Percentiles rank a stretch among this genome's conserved stretches.
These are phyloP conservation scores for Acleris sparsana DNA, from an alignment of 2,888 invertebrate genomes.

Conservation along the genomic window DNA sequence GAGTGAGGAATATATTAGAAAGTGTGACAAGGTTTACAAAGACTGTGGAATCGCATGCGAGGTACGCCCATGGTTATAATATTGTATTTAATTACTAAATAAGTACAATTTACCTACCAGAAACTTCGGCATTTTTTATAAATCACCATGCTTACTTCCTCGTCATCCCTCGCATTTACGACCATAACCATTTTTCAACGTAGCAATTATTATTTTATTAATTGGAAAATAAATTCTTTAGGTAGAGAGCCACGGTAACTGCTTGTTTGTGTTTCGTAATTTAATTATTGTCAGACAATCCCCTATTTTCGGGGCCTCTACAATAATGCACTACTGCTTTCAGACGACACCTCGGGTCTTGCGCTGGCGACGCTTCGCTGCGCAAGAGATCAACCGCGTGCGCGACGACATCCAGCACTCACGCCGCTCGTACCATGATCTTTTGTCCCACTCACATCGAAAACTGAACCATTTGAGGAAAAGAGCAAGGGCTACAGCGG, in stretches of 20 bases:
- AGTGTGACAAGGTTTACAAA: constrained; percentile 56
- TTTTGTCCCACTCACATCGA: constrained; percentile 62
- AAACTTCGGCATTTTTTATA: too few relatives aligned
- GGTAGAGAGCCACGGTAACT: too few relatives aligned
- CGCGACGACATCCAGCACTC: constrained; percentile 66
- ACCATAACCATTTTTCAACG: too few relatives aligned
- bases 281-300: neutral
- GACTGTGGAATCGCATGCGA: constrained; percentile 64
- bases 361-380: constrained; percentile 69
- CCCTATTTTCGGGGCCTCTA: too few relatives aligned
- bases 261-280: too few relatives aligned
- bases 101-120: neutral
- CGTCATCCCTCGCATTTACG: too few relatives aligned
- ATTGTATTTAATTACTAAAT: neutral
- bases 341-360: constrained; percentile 61
- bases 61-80: constrained; percentile 48
- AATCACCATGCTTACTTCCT: too few relatives aligned
- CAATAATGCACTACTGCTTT: neutral
- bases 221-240: too few relatives aligned
- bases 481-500: constrained; percentile 48
- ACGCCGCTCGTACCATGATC: constrained; percentile 62
- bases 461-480: constrained; percentile 61
- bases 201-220: too few relatives aligned
- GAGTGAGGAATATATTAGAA: constrained; percentile 71
- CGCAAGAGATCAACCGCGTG: constrained; percentile 65